These are phyloP conservation scores for Cariama cristata DNA, from an alignment of 2,113 vertebrate genomes.

Conservation along the genomic window DNA sequence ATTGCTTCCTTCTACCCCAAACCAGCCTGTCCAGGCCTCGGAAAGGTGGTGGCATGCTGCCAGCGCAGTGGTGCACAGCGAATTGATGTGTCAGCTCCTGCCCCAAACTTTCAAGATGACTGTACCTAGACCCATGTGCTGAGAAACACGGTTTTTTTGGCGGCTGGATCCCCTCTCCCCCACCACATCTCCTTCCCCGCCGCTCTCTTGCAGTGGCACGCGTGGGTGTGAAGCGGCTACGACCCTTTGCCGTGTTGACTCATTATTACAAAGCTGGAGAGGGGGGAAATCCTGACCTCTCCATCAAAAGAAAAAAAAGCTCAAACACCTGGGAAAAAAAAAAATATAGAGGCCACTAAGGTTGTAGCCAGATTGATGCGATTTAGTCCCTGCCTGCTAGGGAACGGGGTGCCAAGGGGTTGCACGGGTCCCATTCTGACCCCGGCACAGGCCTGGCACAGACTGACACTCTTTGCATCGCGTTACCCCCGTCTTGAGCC, in stretches of 20 bases:
- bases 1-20: neutral
- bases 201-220: fast-evolving
- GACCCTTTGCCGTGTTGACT: fast-evolving
- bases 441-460: neutral
- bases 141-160: fast-evolving
- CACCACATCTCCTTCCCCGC: fast-evolving
- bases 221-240: fast-evolving
- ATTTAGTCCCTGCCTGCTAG: neutral
- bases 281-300: no score
- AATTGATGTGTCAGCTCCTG: fast-evolving
- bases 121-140: neutral
- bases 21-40: neutral
- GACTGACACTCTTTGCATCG: fast-evolving
- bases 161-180: fast-evolving
- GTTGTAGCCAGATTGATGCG: neutral
- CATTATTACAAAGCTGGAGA: fast-evolving
- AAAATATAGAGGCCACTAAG: neutral
- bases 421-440: neutral
- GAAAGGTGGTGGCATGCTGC: fast-evolving
- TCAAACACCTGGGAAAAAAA: neutral
- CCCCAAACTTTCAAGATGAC: neutral
- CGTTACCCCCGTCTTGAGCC: neutral
- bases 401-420: neutral
- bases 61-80: fast-evolving
- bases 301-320: neutral